phyloP scores from a whole-genome alignment of 2,113 vertebrate species.

The Zosterops hypoxanthus region DNA sequence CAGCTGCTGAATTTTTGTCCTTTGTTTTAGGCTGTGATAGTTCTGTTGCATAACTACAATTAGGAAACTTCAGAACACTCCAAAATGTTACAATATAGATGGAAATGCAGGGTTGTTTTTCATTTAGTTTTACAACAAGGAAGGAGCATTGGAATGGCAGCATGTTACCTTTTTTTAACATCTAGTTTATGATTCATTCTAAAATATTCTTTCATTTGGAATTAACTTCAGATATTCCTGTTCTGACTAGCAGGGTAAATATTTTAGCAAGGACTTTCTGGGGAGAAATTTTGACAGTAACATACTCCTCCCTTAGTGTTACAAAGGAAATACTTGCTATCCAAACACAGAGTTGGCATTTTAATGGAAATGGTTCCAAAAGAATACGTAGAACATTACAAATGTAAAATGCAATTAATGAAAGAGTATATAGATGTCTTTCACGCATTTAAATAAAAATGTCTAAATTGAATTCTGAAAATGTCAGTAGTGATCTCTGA shows the following conservation, averaged over 20 bases:
- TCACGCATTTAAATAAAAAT: conserved; percentile 61
- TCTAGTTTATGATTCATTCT: conserved; percentile 38
- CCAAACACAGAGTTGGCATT: not conserved
- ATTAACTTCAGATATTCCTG: conserved; percentile 48
- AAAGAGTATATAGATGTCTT: conserved; percentile 48
- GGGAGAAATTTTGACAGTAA: conserved; percentile 47
- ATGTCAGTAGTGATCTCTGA: not conserved
- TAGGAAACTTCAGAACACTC: conserved; percentile 26
- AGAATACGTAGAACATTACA: conserved; percentile 33
- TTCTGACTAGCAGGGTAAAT: conserved; percentile 54
- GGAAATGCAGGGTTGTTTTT: not conserved
- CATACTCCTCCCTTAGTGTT: conserved; percentile 30
- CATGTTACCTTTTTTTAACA: not conserved
- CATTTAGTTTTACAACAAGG: not conserved
- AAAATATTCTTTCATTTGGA: conserved; percentile 55
- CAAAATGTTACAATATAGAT: not conserved
- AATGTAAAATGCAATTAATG: conserved; percentile 55
- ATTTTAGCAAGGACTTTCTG: conserved; percentile 50
- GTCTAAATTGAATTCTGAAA: conserved; percentile 45
- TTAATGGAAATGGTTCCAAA: conserved; percentile 27
- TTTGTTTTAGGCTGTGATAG: conserved; percentile 33
- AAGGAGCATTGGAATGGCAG: not conserved
- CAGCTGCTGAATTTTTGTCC: conserved; percentile 5
- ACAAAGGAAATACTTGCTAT: conserved; percentile 42
- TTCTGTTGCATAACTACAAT: conserved; percentile 43